These are phyloP conservation scores for Syrmaticus mikado DNA, from an alignment of 2,113 vertebrate species.

Conservation along the genomic window DNA sequence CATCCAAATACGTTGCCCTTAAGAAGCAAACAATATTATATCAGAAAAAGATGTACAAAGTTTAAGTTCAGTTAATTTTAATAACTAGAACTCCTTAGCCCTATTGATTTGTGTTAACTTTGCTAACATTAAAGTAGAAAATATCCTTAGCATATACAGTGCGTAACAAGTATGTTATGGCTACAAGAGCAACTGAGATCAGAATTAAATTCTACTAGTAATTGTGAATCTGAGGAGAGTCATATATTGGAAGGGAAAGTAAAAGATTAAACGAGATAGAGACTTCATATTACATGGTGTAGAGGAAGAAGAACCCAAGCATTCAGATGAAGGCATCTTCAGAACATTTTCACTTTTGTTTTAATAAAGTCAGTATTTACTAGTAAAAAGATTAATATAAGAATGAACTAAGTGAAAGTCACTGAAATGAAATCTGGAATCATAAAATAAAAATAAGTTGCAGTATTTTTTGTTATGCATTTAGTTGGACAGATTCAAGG, in stretches of 20 bases:
- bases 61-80: background rate
- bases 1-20: background rate
- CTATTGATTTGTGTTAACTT: background rate
- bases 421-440: background rate
- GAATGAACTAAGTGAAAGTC: background rate
- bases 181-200: background rate
- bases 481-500: background rate
- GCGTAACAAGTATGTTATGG: background rate
- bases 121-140: background rate
- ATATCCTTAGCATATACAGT: background rate
- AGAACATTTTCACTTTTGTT: background rate
- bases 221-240: background rate
- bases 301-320: background rate
- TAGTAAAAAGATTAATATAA: background rate
- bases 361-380: background rate
- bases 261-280: background rate
- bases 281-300: accelerated
- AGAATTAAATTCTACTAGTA: background rate
- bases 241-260: background rate
- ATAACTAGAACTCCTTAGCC: background rate
- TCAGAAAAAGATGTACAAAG: background rate
- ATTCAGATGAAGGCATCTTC: background rate
- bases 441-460: background rate
- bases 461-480: background rate
- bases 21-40: background rate